Percentiles rank a stretch among this genome's conserved stretches.
Evolutionary conservation across 2,888 invertebrate genomes (phyloP).

Genomic region (Salticus scenicus): DNA sequence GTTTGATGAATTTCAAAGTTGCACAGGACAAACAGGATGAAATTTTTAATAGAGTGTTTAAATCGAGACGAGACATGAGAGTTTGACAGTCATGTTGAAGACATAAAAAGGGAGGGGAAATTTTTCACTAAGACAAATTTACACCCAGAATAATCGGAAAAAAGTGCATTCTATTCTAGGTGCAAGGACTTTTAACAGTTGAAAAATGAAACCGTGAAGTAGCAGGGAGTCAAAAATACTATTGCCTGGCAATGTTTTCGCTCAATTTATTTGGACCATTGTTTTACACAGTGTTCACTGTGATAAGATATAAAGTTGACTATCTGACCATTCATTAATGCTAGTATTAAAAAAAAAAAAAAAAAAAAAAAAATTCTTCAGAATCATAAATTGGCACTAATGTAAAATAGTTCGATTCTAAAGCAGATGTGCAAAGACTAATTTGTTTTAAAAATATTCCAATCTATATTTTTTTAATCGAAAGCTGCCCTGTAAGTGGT

Average conservation of each 20-base stretch:
- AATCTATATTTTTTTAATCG: too few species aligned
- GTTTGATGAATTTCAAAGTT: constrained; percentile 6
- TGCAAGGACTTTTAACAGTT: constrained; percentile 15
- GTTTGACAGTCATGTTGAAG: not conserved
- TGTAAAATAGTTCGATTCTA: too few species aligned
- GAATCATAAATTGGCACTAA: too few species aligned
- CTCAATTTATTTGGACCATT: not conserved
- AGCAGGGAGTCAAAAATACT: not conserved
- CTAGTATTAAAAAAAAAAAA: too few species aligned
- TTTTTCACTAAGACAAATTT: not conserved
- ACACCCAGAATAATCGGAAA: constrained; percentile 16
- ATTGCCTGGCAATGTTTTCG: not conserved
- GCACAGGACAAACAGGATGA: not conserved
- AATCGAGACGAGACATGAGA: not conserved
- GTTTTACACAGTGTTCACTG: too few species aligned
- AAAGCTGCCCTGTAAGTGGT: too few species aligned
- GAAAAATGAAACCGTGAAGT: not conserved
- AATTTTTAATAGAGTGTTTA: too few species aligned
- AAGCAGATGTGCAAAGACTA: too few species aligned
- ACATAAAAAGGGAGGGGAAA: not conserved
- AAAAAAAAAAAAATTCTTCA: too few species aligned
- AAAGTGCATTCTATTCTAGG: constrained; percentile 20
- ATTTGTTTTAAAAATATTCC: too few species aligned
- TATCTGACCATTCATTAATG: too few species aligned
- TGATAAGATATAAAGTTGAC: too few species aligned